Evolutionary conservation across 2,797 vertebrate species (phyloP), one percentile per base, ranked within the genome.

Genomic region (Scolopax bukidnonensis): DNA sequence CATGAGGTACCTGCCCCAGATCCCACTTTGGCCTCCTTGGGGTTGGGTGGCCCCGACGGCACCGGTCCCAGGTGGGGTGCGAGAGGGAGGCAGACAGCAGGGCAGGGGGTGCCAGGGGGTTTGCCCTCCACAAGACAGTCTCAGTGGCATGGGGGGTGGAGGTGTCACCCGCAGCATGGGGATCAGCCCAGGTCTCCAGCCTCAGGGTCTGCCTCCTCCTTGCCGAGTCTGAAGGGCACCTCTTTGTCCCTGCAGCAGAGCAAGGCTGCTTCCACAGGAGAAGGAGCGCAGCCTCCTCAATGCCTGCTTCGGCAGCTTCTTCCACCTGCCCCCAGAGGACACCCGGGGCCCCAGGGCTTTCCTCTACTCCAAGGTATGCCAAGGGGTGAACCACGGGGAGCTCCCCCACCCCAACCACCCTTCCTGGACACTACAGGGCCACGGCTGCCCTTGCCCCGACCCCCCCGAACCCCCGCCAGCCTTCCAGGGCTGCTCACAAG

Each of bases 141-240:
- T 30, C 33, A 14, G 33, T 36, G 20, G n/a, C 57, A 12, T 4
- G 16, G 40, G 5, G 40, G 33, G 16, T 11, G 63, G 65, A 70
- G 30, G 16, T 20, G 33, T 48, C 24, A 50, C 41, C 57, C 0
- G 1, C 1, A 2, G 41, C 1, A 2, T 11, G 41, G 50, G 56
- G 18, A 47, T 40, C 64, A 28, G 54, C 30, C 32, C 51, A 59
- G 32, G 32, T 65, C 25, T 65, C 38, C 20, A 50, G 5, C 3
- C 16, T 45, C 1, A 4, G 25, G 12, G 8, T 28, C 48, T 38
- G 33, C 27, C 12, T 36, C 30, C 30, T 41, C 21, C 63, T n/a
- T 38, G 43, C 60, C 1, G 11, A 7, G 19, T 65, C 50, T 4
- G 2, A 73, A 57, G 51, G 57, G 38, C 43, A 28, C 24, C 45